Evolutionary conservation across 2,797 vertebrate genomes (phyloP).

Genomic region (Danio aesculapii): DNA sequence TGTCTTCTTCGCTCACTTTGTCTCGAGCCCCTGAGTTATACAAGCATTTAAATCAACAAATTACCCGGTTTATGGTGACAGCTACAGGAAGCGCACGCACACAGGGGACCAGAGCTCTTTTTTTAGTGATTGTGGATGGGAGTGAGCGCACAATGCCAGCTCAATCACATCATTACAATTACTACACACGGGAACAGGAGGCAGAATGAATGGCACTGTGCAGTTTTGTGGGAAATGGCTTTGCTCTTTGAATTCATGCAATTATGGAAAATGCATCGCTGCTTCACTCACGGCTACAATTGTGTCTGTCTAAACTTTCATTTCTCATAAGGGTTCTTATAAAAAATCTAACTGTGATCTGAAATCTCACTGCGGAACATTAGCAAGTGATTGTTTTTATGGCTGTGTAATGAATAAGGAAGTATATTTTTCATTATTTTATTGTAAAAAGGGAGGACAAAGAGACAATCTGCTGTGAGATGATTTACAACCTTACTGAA

Average conservation of each 20-base stretch:
- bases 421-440: background rate
- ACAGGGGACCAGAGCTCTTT: constrained; percentile 12
- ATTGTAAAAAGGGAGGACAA: no score
- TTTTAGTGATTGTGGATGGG: constrained; percentile 8
- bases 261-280: constrained; percentile 32
- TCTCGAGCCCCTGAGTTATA: constrained; percentile 13
- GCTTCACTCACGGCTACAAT: background rate
- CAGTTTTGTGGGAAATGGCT: constrained; percentile 31
- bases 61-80: constrained; percentile 18
- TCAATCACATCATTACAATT: constrained; percentile 32
- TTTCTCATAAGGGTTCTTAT: background rate
- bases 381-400: background rate
- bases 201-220: constrained; percentile 7
- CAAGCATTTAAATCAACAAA: constrained; percentile 25
- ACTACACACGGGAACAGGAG: constrained; percentile 18
- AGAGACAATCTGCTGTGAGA: background rate
- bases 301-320: background rate
- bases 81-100: background rate
- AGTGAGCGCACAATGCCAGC: constrained; percentile 17
- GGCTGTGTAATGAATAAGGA: background rate
- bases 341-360: background rate
- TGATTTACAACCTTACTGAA: background rate
- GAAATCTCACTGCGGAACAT: background rate
- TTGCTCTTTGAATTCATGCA: constrained; percentile 25
- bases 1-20: background rate